Base-by-base conservation (phyloP, 2,113 vertebrate genomes). In the Corythoichthys haematopterus region DNA sequence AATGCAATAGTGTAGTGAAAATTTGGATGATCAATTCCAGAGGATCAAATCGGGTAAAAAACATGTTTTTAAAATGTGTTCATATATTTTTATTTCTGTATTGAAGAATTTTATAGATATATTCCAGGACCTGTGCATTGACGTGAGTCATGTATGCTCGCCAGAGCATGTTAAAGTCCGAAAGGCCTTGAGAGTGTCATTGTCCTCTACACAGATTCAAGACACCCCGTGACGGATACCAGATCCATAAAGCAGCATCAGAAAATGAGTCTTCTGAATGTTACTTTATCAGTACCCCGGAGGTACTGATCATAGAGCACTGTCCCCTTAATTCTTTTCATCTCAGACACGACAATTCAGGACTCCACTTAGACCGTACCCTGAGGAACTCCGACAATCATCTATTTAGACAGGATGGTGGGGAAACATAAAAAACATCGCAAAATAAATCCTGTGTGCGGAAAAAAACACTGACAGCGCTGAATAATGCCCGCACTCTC, bases 401-500 rank as follows among this genome's bases (percentile, higher is more conserved):
- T 11, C 33, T 57, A 36, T 57, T 13, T 36, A 43, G 40, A 43
- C 40, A 43, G 40, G 20, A 28, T 28, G 20, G 20, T 28, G 20
- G 20, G 20, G 20, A 28, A 28, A 28, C 40, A 43, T 5, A 7
- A 43, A 43, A 3, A 40, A 3, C 6, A 56, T 10, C 53, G 35
- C 12, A 57, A 57, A 57, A 57, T 36, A 2, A 57, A 57, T 57
- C 55, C 28, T 14, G 5, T 36, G 33, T 36, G 55, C 28, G n/a
- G 55, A 36, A 57, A 36, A 36, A 13, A 33, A 6, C 10, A 12
- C 35, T 33, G 33, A 14, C 55, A 15, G 33, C 11, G 33, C 4
- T 36, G 55, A 57, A 57, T 57, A 36, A 57, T 13, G 55, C 33
- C 20, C 20, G 6, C 20, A 60, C 58, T 57, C 48, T 72, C 52